phyloP scores from a whole-genome alignment of 2,888 invertebrate genomes.

The Volucella zonaria region DNA sequence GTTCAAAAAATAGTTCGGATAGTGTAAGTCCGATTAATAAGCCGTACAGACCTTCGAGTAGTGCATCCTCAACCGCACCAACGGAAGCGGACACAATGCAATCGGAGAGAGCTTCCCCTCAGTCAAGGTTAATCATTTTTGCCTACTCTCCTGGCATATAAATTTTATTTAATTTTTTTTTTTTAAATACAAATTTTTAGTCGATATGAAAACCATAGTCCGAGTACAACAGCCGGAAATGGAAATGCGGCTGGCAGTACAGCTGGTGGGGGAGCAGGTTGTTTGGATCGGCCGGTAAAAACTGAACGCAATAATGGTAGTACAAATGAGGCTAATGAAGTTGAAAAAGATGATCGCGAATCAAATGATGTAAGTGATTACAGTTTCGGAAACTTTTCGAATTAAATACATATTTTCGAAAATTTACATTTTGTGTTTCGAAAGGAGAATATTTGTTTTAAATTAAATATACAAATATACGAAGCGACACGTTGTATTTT shows the following conservation, averaged over 20 bases:
- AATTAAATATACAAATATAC: too few relatives aligned
- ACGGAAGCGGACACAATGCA: conserved; percentile 83
- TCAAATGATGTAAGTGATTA: conserved; percentile 80
- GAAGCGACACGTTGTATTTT: background rate
- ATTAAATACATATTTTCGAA: conserved; percentile 49
- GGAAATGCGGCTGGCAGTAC: conserved; percentile 76
- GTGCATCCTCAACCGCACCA: conserved; percentile 82
- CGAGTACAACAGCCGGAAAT: conserved; percentile 81
- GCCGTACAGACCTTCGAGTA: conserved; percentile 82
- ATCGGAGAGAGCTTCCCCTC: conserved; percentile 82
- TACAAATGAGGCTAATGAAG: conserved; percentile 82
- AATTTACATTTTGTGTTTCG: conserved; percentile 70
- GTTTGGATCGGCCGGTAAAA: conserved; percentile 80
- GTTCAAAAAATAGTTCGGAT: conserved; percentile 82
- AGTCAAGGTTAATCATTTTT: conserved; percentile 80
- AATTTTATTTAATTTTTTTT: conserved; percentile 12
- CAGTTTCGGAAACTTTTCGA: conserved; percentile 75
- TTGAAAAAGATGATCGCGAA: conserved; percentile 82
- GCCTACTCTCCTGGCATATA: background rate
- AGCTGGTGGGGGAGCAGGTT: conserved; percentile 75
- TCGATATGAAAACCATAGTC: conserved; percentile 83
- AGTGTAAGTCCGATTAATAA: conserved; percentile 83
- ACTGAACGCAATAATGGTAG: conserved; percentile 82
- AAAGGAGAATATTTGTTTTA: conserved; percentile 5
- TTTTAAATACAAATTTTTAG: conserved; percentile 73